Percentiles rank a stretch among this genome's conserved stretches.
These are phyloP conservation scores for Holocentrus rufus DNA, from an alignment of 2,797 vertebrate genomes.

Conservation along the genomic window DNA sequence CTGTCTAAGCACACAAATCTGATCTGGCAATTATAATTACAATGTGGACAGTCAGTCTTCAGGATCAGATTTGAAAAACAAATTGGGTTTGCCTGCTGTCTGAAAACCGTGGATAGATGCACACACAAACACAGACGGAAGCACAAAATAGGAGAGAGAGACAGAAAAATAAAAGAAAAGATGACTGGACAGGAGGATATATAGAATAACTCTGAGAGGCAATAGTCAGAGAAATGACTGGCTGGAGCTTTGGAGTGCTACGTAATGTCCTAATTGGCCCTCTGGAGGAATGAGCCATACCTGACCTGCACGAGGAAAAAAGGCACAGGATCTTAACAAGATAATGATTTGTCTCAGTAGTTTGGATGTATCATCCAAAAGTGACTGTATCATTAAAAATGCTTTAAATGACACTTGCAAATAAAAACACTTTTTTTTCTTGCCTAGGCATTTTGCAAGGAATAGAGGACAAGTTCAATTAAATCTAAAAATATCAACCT, in stretches of 20 bases:
- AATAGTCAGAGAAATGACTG: constrained; percentile 58
- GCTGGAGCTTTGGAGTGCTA: constrained; percentile 53
- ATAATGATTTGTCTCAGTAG: constrained; percentile 64
- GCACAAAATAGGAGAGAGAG: constrained; percentile 30
- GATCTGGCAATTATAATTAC: constrained; percentile 4
- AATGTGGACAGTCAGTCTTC: constrained; percentile 25
- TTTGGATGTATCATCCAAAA: constrained; percentile 59
- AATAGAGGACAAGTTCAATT: constrained; percentile 62
- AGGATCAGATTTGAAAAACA: constrained; percentile 33
- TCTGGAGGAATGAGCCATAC: constrained; percentile 62
- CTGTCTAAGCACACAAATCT: constrained; percentile 28
- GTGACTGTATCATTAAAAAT: constrained; percentile 52
- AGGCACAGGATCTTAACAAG: constrained; percentile 52
- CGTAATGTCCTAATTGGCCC: constrained; percentile 75
- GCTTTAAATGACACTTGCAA: constrained; percentile 52
- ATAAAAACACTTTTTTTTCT: background rate
- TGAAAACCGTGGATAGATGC: background rate
- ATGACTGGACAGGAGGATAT: constrained; percentile 56
- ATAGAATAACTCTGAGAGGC: constrained; percentile 62
- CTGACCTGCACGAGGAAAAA: constrained; percentile 48
- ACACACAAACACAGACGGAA: constrained; percentile 35
- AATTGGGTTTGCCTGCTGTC: background rate
- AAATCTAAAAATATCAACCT: constrained; percentile 74
- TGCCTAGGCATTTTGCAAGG: constrained; percentile 39
- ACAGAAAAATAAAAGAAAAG: constrained; percentile 42